A percentile compares a stretch with the other conserved stretches of the same genome.
Conservation (phyloP, 1,140 invertebrate genomes). For the Ips nitidus region DNA sequence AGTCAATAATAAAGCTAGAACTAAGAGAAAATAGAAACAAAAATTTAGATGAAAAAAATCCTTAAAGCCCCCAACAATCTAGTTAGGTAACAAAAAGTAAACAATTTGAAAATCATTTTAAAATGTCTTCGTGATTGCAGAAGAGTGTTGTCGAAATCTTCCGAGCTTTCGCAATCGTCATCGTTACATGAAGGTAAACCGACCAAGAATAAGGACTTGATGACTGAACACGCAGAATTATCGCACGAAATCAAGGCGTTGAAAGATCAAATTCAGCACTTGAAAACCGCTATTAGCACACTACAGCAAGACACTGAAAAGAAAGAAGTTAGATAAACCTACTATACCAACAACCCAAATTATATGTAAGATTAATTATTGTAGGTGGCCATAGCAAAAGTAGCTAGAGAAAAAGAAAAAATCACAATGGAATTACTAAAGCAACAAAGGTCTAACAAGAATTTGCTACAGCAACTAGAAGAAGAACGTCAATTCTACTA, state of each 20-base stretch:
- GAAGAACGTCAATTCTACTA: constrained; percentile 50
- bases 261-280: constrained; percentile 45
- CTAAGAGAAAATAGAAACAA: constrained; percentile 7
- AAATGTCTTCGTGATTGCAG: constrained; percentile 17
- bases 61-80: constrained; percentile 36
- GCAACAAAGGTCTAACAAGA: constrained; percentile 44
- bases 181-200: constrained; percentile 26
- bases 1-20: neutral
- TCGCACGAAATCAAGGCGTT: constrained; percentile 42
- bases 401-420: constrained; percentile 46
- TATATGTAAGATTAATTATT: neutral
- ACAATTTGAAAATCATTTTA: neutral
- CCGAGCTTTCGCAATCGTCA: constrained; percentile 18
- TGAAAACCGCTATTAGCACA: constrained; percentile 43
- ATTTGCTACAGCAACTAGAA: constrained; percentile 46
- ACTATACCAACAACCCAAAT: neutral
- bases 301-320: constrained; percentile 45
- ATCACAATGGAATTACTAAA: constrained; percentile 43
- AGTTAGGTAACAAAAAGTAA: constrained; percentile 31
- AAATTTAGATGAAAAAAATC: constrained; percentile 39
- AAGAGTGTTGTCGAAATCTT: constrained; percentile 36
- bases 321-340: constrained; percentile 37
- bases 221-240: constrained; percentile 27
- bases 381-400: constrained; percentile 40
- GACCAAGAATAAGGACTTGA: constrained; percentile 14